Base-by-base conservation (phyloP, 2,888 invertebrate genomes). In the Eulithis prunata region DNA sequence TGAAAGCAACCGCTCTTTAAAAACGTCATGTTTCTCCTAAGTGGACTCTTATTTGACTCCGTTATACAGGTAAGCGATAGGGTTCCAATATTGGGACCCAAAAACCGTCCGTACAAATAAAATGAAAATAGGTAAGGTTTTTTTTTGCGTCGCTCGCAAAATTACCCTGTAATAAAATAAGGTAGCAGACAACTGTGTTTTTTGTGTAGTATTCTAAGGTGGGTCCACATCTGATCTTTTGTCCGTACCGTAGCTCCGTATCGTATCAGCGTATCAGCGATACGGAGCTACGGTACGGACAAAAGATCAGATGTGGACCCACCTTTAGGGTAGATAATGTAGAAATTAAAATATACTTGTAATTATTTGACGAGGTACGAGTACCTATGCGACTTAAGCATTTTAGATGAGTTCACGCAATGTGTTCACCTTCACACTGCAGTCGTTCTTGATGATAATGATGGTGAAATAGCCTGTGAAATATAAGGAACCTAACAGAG, bases 21-120 rank as follows among this genome's bases (percentile, higher is more conserved):
- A 8, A 36, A 53, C 32, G 21, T 21, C 21, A n/a, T 7, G 7
- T 7, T 36, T 36, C 38, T 13, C 6, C 52, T 45, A 69, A 74
- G 66, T 57, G 66, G 64, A 71, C 66, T 69, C 69, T 75, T 74
- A 78, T 71, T 62, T 58, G 67, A 60, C 62, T 71, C 53, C 51
- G 64, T 55, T 56, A 63, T 68, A 64, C 65, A 69, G 71, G 66
- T 69, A 67, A 51, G 21, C 60, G 60, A 55, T 62, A 70, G 66
- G 71, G 68, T 68, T 57, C 51, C 57, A 60, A 53, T 66, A 61
- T 68, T 56, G 57, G 57, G 28, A 45, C 41, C 38, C 51, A 49
- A 54, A 67, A 67, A 51, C 64, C 56, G 59, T 69, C 64, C n/a
- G 8, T 55, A 52, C n/a, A 60, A 62, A 67, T 60, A 67, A 54